phyloP scores from a whole-genome alignment of 2,888 invertebrate genomes.

The Oscheius sp. region DNA sequence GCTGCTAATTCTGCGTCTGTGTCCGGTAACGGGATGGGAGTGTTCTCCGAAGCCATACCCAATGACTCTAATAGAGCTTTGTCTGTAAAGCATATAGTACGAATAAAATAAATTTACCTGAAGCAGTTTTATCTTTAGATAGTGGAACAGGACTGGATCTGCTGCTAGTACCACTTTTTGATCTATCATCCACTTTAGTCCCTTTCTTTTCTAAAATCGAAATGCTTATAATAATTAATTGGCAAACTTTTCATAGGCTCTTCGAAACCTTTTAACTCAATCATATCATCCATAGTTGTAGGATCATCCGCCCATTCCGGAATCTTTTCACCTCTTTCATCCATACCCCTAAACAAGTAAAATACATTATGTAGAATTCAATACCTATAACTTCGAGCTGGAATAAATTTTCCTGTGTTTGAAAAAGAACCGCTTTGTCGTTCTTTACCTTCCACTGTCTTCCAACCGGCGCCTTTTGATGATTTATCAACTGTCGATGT shows the following conservation, averaged over 20 bases:
- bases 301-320: slow-evolving; percentile 73
- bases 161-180: slow-evolving; percentile 31
- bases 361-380: no score
- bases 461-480: slow-evolving; percentile 16
- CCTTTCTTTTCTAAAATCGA: slow-evolving; percentile 40
- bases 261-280: slow-evolving; percentile 72
- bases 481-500: slow-evolving; percentile 17
- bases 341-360: slow-evolving; percentile 24
- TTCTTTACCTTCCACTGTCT: slow-evolving; percentile 38
- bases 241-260: slow-evolving; percentile 60
- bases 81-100: background rate
- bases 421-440: slow-evolving; percentile 36
- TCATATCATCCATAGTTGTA: slow-evolving; percentile 70
- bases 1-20: slow-evolving; percentile 57
- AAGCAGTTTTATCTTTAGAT: slow-evolving; percentile 9
- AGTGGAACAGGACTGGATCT: slow-evolving; percentile 21
- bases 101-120: slow-evolving; percentile 14
- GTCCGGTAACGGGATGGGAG: slow-evolving; percentile 39
- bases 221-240: background rate
- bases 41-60: background rate
- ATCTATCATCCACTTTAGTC: slow-evolving; percentile 34
- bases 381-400: slow-evolving; percentile 34
- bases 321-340: slow-evolving; percentile 60
- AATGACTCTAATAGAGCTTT: background rate
- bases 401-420: slow-evolving; percentile 36